Evolutionary conservation across 1,140 invertebrate species (phyloP), one percentile per base, ranked within the genome.

Genomic region (Penaeus indicus): DNA sequence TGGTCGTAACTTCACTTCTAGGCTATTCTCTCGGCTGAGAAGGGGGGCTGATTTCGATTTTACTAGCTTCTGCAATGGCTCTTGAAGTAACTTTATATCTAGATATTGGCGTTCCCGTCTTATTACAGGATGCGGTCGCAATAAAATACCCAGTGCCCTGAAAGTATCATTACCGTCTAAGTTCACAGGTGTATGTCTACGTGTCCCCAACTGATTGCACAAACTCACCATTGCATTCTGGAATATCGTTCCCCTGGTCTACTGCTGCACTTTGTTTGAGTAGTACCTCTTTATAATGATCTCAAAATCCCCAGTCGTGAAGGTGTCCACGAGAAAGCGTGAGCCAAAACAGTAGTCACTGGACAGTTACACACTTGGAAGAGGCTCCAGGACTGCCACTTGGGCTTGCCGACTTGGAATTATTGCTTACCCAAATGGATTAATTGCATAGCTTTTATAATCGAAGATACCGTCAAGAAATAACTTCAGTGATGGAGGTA

Each of bases 331-430:
- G n/a, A 64, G 63, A n/a, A 64, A 64, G 13, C 69, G 69, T 75
- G 69, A n/a, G 11, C 69, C 69, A 75, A 75, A 75, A 75, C 38
- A 32, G 69, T 75, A 75, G 38, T 75, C n/a, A 75, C 69, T 75
- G 69, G n/a, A 75, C n/a, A 10, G n/a, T 32, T 75, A 22, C 69
- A 22, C 69, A 25, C n/a, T 32, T 75, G 69, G n/a, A n/a, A 75
- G 38, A 75, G 69, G 69, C n/a, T 22, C 69, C 38, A n/a, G n/a
- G 38, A 75, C 38, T 11, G 38, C n/a, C 11, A 75, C 13, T 13
- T 25, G 69, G 69, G 13, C 69, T 75, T 11, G 69, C 69, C 38
- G 69, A 75, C 69, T 75, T n/a, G n/a, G 69, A 22, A 75, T 25
- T 22, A 75, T 75, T 25, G 69, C 69, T 75, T 75, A 32, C 13